Base-by-base conservation (phyloP, 2,888 invertebrate genomes). In the Unio delphinus region DNA sequence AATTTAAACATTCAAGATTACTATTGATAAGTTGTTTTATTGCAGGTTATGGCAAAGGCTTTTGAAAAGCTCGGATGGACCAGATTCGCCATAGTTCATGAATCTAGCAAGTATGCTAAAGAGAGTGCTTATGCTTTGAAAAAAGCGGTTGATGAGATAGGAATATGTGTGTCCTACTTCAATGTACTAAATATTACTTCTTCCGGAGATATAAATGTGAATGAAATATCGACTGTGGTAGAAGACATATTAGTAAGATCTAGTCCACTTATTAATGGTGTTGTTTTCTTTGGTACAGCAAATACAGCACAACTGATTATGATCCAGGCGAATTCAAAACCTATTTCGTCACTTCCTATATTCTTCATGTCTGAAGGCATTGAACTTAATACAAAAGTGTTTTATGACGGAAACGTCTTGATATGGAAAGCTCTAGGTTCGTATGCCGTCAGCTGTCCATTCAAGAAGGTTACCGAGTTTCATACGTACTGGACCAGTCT, bases 81-180 rank as follows among this genome's bases (percentile, higher is more conserved):
- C 45, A 67, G 67, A 23, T n/a, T 71, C 18, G 70, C 70, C 28
- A 57, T 71, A 6, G 20, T 71, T 18, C 65, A 71, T 45, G 70
- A 71, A 28, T 26, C 67, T 54, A 56, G 55, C 7, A 56, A 57
- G 1, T 71, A 71, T 34, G 70, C 67, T 7, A 67, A 6, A 57
- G 57, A 61, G 30, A 64, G 61, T 23, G 61, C 54, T 56, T 30
- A 63, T 6, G 57, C 58, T 17, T 57, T 71, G 11, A 54, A 20
- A 28, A n/a, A 4, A 23, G 6, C 1, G 17, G 55, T 61, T 4
- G 28, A 28, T 7, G n/a, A 4, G 11, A 34, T 26, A 4, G 63
- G 55, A 4, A 67, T 71, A 4, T 71, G 70, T 28, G 54, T 71
- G n/a, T 45, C 67, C 1, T 54, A 28, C 34, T 30, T 54, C 8